These are phyloP conservation scores for Conus canariensis DNA, from an alignment of 2,888 invertebrate species.

Conservation along the genomic window DNA sequence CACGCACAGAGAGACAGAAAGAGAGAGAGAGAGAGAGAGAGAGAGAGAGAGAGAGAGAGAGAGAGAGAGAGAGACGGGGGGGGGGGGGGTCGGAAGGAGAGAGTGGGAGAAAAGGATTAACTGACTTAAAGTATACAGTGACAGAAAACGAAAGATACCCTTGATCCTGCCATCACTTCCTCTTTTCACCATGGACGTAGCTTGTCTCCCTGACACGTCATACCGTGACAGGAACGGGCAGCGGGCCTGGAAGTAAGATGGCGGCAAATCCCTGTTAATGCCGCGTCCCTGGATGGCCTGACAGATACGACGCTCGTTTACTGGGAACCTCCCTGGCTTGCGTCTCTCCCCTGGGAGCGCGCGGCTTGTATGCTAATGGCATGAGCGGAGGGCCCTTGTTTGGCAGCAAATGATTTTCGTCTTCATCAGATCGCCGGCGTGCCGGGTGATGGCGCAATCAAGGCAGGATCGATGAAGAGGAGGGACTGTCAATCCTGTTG, in stretches of 20 bases:
- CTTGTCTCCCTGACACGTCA: background rate
- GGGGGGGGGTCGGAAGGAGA: too few relatives aligned
- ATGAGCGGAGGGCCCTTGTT: slow-evolving; percentile 18
- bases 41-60: too few relatives aligned
- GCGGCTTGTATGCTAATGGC: slow-evolving; percentile 39
- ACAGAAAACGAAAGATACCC: background rate
- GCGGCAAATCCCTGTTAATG: slow-evolving; percentile 6
- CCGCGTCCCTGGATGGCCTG: background rate
- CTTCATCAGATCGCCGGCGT: slow-evolving; percentile 35
- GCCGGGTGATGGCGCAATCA: slow-evolving; percentile 23
- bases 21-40: too few relatives aligned
- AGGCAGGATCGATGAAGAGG: slow-evolving; percentile 14
- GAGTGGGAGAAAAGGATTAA: background rate
- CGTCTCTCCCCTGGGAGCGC: background rate
- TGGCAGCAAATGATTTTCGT: slow-evolving; percentile 34
- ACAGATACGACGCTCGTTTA: background rate
- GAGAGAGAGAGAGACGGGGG: background rate
- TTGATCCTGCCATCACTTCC: background rate
- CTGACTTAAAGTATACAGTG: background rate
- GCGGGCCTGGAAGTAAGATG: background rate
- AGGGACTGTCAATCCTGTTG: slow-evolving; percentile 13
- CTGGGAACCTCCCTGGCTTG: background rate
- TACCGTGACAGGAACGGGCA: background rate
- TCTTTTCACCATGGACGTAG: background rate
- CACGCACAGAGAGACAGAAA: too few relatives aligned